Percentiles rank a stretch among this genome's conserved stretches.
Evolutionary conservation across 2,888 invertebrate species (phyloP).

Genomic region (Deilephila porcellus): DNA sequence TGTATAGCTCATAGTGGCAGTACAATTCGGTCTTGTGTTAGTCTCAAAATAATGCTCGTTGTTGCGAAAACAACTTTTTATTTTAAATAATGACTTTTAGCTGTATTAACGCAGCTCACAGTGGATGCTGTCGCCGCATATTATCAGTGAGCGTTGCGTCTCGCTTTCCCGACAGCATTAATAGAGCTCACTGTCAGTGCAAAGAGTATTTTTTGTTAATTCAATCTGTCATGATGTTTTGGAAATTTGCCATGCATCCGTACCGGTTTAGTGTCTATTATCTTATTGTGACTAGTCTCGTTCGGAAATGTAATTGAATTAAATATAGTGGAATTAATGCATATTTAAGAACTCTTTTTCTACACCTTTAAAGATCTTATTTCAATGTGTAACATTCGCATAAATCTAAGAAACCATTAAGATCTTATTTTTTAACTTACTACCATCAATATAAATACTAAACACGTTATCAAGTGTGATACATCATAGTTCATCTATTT

Average conservation of each 20-base stretch:
- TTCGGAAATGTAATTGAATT: no score
- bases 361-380: no score
- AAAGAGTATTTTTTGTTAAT: slow-evolving; percentile 42
- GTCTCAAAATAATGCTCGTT: not conserved
- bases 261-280: not conserved
- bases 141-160: not conserved
- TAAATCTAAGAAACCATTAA: no score
- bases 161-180: not conserved
- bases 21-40: no score
- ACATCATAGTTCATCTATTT: no score
- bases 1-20: no score
- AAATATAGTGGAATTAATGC: no score
- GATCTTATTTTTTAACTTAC: no score
- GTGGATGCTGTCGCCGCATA: not conserved
- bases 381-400: no score
- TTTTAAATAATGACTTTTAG: not conserved
- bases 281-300: not conserved
- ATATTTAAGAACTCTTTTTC: no score
- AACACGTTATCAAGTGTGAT: no score
- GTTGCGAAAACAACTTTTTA: not conserved
- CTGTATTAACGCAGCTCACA: not conserved
- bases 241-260: not conserved
- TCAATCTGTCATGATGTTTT: slow-evolving; percentile 54
- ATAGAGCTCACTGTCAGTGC: slow-evolving; percentile 37
- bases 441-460: no score